A percentile compares a stretch with the other conserved stretches of the same genome.
Conservation (phyloP, 2,888 invertebrate genomes). For the Sesia apiformis region DNA sequence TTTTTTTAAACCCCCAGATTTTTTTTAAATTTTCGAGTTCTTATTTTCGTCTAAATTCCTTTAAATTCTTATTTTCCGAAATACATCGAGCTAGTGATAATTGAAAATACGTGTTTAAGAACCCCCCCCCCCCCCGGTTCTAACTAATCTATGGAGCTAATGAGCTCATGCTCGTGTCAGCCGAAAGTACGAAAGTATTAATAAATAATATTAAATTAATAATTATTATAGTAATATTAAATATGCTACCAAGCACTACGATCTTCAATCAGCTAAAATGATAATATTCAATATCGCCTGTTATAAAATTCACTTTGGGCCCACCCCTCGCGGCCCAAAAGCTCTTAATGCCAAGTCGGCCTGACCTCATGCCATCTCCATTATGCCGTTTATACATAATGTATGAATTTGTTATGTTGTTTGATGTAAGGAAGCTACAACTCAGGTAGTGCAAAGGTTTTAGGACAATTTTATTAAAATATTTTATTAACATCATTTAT, state of each 20-base stretch:
- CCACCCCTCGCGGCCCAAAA: constrained; percentile 42
- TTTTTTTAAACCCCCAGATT: no score
- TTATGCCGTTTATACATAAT: constrained; percentile 74
- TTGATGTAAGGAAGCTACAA: constrained; percentile 72
- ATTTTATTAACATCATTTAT: constrained; percentile 1
- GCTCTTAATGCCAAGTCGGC: constrained; percentile 70
- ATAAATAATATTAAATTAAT: no score
- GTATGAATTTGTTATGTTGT: constrained; percentile 74
- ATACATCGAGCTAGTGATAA: no score
- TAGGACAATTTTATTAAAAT: constrained; percentile 38
- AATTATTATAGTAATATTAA: no score
- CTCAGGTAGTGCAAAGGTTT: constrained; percentile 63
- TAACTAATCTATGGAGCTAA: no score
- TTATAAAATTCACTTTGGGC: constrained; percentile 71
- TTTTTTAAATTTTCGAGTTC: no score
- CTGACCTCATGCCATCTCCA: constrained; percentile 72
- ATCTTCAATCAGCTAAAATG: neutral
- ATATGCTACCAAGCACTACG: neutral
- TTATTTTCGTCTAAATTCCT: no score
- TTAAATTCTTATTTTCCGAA: no score
- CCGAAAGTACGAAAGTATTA: no score
- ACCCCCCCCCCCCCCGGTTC: no score
- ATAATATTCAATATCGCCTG: constrained; percentile 36
- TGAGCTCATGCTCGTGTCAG: no score
- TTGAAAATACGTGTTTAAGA: no score